Base-by-base conservation (phyloP, 2,113 vertebrate species). In the Aspiorhynchus laticeps region DNA sequence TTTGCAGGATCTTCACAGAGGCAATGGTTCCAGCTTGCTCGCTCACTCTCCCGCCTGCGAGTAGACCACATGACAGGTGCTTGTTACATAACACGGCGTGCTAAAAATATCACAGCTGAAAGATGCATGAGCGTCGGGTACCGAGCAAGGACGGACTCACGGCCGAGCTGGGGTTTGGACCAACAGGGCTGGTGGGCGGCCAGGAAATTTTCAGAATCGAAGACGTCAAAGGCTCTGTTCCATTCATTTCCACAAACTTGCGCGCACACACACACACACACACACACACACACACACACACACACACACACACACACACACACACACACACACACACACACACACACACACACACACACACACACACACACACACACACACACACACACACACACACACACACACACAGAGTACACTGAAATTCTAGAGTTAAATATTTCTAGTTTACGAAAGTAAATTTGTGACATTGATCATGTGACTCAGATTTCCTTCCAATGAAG, bases 51-150 rank as follows among this genome's bases (percentile, higher is more conserved):
- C 65, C 82, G 87, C 86, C 87, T 43, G 41, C 78, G 88, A 73
- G 28, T 85, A 88, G 90, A 92, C 92, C 92, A 92, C 92, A 94
- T 93, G 91, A 92, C 93, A 91, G 91, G 87, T 91, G 90, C 85
- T 87, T 19, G 90, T 95, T 95, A 93, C 90, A 93, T 93, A 95
- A 94, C 88, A 21, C 82, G 1, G 74, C 51, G 41, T 75, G 88
- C 92, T 95, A 95, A 95, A 95, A 95, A 95, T 95, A 94, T 89
- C 75, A 46, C 80, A 53, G 31, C 88, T 88, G 91, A 90, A 91
- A 90, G 91, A 93, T 92, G 92, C 88, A 93, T 91, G 87, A 90
- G 90, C 53, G 77, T 85, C 84, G 84, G 88, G 61, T 33, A 91
- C 85, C 61, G 85, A 85, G 84, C 86, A 74, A 71, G 86, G 65